Percentiles rank a stretch among this genome's conserved stretches.
Conservation (phyloP, 2,797 vertebrate species). For the Urocyon cinereoargenteus region DNA sequence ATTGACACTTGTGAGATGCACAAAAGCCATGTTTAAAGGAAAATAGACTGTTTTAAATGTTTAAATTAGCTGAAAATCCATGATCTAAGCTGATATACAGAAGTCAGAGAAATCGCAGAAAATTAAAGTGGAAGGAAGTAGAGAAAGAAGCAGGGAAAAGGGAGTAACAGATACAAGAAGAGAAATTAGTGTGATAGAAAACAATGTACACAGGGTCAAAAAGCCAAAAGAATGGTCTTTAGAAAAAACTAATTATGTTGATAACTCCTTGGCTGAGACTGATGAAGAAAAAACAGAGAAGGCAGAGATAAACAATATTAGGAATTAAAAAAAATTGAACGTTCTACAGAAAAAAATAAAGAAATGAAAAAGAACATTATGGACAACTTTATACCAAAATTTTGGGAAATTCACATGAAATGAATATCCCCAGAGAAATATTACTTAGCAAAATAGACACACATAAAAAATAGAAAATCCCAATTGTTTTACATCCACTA, state of each 20-base stretch:
- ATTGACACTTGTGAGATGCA: not conserved
- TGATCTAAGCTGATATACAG: not conserved
- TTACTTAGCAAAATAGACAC: not conserved
- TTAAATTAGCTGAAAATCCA: not conserved
- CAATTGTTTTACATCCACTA: not conserved
- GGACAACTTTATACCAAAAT: not conserved
- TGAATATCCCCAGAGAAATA: not conserved
- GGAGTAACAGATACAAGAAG: not conserved
- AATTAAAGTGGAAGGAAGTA: not conserved
- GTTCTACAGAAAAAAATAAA: not conserved
- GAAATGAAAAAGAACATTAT: not conserved
- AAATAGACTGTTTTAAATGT: not conserved
- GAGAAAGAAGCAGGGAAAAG: not conserved
- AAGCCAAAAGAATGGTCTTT: not conserved
- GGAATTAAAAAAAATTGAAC: not conserved
- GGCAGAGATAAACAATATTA: not conserved
- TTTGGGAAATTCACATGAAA: not conserved
- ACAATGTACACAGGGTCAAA: not conserved
- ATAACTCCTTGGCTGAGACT: not conserved
- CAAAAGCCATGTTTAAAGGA: not conserved
- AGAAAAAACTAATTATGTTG: not conserved
- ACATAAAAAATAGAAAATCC: not conserved
- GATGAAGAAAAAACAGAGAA: not conserved
- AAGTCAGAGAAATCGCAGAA: not conserved
- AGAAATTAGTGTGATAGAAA: not conserved